A percentile compares a stretch with the other conserved stretches of the same genome.
Conservation (phyloP, 2,113 vertebrate species). For the Chaetorhynchus papuensis region DNA sequence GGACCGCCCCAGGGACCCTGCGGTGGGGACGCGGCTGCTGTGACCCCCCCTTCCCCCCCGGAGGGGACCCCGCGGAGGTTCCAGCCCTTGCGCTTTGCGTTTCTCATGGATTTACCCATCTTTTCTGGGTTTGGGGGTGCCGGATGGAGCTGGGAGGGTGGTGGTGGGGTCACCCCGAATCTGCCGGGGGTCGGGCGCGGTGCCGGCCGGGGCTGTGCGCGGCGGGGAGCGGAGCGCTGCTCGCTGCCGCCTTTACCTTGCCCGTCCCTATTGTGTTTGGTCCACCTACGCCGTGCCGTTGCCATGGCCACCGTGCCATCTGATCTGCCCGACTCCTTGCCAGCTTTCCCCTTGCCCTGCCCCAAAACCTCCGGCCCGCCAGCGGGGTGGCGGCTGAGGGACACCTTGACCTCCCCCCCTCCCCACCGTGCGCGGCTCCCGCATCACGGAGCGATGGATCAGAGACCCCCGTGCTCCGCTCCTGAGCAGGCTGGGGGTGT, state of each 20-base stretch:
- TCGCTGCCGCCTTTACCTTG: background rate
- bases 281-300: constrained; percentile 37
- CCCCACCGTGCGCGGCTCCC: background rate
- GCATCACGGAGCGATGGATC: fast-evolving
- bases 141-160: fast-evolving
- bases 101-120: background rate
- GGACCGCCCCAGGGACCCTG: no score
- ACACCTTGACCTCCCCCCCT: background rate
- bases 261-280: background rate
- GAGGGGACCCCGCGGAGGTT: no score
- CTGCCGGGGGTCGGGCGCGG: background rate
- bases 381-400: background rate
- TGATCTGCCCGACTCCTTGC: constrained; percentile 26
- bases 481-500: fast-evolving
- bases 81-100: fast-evolving
- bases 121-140: background rate
- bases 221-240: background rate
- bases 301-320: constrained; percentile 36
- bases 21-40: background rate
- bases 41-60: background rate
- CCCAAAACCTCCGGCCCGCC: background rate
- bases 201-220: background rate
- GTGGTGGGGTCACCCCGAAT: background rate
- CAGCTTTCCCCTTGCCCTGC: background rate
- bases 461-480: fast-evolving